Evolutionary conservation across 2,888 invertebrate species (phyloP).

Genomic region (Chloromyia formosa): DNA sequence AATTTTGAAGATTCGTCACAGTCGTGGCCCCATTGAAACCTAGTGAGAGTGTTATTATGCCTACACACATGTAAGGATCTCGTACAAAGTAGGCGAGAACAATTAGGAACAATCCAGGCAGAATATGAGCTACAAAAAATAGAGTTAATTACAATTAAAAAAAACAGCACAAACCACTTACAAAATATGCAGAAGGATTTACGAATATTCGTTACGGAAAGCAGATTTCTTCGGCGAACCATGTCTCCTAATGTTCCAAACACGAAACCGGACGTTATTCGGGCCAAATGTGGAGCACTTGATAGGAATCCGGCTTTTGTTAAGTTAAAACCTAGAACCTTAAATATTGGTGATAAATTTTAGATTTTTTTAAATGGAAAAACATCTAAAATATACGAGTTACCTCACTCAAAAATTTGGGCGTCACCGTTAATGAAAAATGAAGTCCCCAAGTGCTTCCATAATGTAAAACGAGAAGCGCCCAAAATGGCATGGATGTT

Average conservation of each 20-base stretch:
- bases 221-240: conserved; percentile 65
- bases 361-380: not conserved
- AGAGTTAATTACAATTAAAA: not conserved
- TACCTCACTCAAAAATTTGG: conserved; percentile 74
- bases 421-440: conserved; percentile 79
- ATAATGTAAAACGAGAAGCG: conserved; percentile 73
- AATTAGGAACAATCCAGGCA: conserved; percentile 68
- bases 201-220: conserved; percentile 69
- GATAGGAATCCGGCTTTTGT: conserved; percentile 76
- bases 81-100: conserved; percentile 70
- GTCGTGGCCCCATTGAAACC: conserved; percentile 75
- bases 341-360: not conserved
- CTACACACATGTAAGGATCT: conserved; percentile 71
- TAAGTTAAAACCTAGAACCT: conserved; percentile 74
- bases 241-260: conserved; percentile 77
- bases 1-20: conserved; percentile 70
- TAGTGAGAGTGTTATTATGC: conserved; percentile 73
- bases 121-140: conserved; percentile 67
- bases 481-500: conserved; percentile 74
- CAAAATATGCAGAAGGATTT: conserved; percentile 75
- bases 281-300: conserved; percentile 75
- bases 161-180: conserved; percentile 57
- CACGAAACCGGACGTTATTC: conserved; percentile 73
- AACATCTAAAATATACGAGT: not conserved
- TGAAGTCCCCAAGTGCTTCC: conserved; percentile 81